Evolutionary conservation across 2,888 invertebrate genomes (phyloP).

Genomic region (Lithophane ornitopus): DNA sequence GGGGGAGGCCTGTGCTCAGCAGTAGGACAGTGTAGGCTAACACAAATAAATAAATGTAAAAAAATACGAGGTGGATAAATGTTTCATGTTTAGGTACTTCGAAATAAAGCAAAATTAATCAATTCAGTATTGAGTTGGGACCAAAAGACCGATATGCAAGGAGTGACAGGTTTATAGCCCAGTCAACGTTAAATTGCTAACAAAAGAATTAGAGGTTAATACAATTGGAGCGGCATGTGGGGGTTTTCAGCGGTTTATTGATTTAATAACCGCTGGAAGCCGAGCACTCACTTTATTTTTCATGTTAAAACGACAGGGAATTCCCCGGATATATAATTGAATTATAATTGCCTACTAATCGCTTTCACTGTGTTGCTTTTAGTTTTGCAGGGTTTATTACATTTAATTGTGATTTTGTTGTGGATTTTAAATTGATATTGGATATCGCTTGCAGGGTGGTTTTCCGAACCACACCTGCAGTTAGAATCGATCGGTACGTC

Average conservation of each 20-base stretch:
- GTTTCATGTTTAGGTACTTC: background rate
- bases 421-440: background rate
- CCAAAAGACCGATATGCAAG: conserved; percentile 19
- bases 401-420: conserved; percentile 10
- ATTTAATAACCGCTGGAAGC: conserved; percentile 20
- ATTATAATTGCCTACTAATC: conserved; percentile 7
- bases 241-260: conserved; percentile 35
- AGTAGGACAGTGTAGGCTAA: too few species aligned
- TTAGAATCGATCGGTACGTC: conserved; percentile 20
- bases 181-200: conserved; percentile 1
- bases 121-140: background rate
- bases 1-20: too few species aligned
- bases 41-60: background rate
- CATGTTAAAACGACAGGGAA: conserved; percentile 2
- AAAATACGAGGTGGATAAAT: background rate
- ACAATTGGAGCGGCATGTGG: conserved; percentile 20
- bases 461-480: conserved; percentile 1
- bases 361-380: background rate
- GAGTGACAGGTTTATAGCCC: conserved; percentile 29
- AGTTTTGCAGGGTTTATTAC: background rate
- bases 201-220: conserved; percentile 32
- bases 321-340: conserved; percentile 4
- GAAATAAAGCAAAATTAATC: background rate
- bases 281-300: conserved; percentile 11
- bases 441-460: conserved; percentile 16